Conservation (phyloP, 1,140 invertebrate genomes). For the Hyphantria cunea region DNA sequence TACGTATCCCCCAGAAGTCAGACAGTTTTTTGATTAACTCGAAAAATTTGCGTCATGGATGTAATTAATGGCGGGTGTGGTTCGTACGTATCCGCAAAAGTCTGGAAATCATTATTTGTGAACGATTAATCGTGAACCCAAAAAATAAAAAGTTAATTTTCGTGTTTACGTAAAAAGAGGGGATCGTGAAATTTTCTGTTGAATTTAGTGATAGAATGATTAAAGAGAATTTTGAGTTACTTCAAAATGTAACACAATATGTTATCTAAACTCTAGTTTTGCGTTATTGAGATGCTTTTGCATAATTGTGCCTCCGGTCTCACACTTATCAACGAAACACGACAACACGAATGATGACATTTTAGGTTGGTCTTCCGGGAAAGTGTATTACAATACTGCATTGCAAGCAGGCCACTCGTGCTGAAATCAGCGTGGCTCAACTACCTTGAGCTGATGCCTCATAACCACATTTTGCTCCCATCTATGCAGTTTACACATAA, state of each 20-base stretch:
- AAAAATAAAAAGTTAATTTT: conserved; percentile 6
- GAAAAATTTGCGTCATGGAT: conserved; percentile 52
- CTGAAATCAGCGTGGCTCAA: no score
- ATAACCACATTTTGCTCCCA: no score
- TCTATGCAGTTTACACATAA: no score
- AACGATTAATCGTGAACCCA: conserved; percentile 12
- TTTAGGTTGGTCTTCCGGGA: no score
- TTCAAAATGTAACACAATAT: background rate
- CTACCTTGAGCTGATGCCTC: no score
- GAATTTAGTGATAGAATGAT: no score
- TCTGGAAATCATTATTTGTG: conserved; percentile 12
- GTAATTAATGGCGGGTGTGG: conserved; percentile 57
- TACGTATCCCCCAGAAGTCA: conserved; percentile 39
- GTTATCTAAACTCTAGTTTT: background rate
- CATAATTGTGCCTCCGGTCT: no score
- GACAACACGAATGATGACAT: no score
- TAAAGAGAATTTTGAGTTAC: background rate
- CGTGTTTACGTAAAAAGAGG: background rate
- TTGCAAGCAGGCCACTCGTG: no score
- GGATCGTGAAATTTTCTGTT: background rate
- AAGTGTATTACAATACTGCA: no score
- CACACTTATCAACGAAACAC: no score
- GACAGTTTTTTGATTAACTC: conserved; percentile 65
- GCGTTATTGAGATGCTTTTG: no score
- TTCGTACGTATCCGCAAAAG: conserved; percentile 29